A percentile compares a stretch with the other conserved stretches of the same genome.
phyloP scores from a whole-genome alignment of 2,113 vertebrate genomes.

The Peromyscus polionotus region DNA sequence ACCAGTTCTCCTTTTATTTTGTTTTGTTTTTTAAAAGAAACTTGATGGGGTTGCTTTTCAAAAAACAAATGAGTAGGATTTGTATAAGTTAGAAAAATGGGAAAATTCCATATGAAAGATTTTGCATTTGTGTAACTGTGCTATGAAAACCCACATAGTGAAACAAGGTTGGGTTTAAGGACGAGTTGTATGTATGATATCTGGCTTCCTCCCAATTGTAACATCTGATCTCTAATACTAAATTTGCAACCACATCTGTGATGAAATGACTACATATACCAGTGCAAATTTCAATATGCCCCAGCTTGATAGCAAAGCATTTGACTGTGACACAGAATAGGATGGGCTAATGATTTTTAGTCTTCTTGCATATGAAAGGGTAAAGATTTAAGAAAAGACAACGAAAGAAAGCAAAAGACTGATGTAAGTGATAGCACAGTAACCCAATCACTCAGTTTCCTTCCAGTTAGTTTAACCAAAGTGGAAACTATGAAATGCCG shows the following conservation, averaged over 20 bases:
- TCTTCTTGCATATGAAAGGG: conserved; percentile 44
- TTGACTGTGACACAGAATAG: conserved; percentile 7
- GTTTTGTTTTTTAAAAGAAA: not conserved
- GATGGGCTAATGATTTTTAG: not conserved
- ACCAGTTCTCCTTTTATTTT: not conserved
- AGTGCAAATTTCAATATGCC: not conserved
- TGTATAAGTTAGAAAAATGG: not conserved
- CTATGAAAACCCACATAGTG: not conserved
- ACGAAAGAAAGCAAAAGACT: not conserved
- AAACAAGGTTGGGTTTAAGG: not conserved
- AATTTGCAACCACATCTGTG: not conserved
- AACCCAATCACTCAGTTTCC: conserved; percentile 75
- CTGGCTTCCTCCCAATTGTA: not conserved
- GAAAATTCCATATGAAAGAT: not conserved
- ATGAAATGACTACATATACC: not conserved
- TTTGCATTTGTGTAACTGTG: not conserved
- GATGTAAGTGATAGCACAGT: conserved; percentile 71
- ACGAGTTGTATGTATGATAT: not conserved
- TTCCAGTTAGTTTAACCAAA: conserved; percentile 79
- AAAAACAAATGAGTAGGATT: not conserved
- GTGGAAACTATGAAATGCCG: conserved; percentile 77
- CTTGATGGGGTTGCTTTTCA: not conserved
- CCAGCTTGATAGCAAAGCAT: not conserved
- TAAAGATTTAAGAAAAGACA: conserved; percentile 40
- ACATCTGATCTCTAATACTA: not conserved